phyloP scores from a whole-genome alignment of 64 coral and sea anemone genomes.

The Actinia tenebrosa region DNA sequence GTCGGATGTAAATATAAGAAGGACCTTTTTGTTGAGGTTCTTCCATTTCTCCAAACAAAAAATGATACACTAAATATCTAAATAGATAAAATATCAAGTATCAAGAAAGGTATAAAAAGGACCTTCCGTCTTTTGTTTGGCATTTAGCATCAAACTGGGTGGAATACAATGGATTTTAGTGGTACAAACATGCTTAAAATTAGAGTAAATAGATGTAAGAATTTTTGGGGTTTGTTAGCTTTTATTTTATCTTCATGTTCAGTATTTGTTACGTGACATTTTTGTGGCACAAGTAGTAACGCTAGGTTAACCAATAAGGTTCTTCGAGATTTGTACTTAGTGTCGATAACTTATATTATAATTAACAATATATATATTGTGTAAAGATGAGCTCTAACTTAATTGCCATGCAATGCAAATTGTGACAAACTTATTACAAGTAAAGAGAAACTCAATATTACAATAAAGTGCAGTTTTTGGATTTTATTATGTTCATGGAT shows the following conservation, averaged over 20 bases:
- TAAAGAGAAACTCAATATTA: background rate
- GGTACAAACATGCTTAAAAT: no score
- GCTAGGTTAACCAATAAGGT: background rate
- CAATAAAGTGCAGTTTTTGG: background rate
- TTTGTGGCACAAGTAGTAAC: no score
- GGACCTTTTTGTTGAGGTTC: background rate
- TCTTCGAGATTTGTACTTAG: background rate
- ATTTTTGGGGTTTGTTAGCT: no score
- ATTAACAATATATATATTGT: background rate
- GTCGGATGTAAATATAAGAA: background rate
- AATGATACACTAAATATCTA: background rate
- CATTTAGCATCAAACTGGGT: no score
- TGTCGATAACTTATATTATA: background rate
- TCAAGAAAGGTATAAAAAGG: no score
- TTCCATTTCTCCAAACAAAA: background rate
- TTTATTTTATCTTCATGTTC: no score
- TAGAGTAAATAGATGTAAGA: no score
- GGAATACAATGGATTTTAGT: no score
- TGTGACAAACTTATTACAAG: background rate
- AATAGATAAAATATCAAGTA: background rate
- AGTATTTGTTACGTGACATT: no score
- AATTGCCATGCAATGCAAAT: background rate
- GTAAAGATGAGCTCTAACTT: background rate
- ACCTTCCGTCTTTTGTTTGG: no score
- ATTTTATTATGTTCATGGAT: background rate